Evolutionary conservation across 2,113 vertebrate species (phyloP).

Genomic region (Acrocephalus arundinaceus): DNA sequence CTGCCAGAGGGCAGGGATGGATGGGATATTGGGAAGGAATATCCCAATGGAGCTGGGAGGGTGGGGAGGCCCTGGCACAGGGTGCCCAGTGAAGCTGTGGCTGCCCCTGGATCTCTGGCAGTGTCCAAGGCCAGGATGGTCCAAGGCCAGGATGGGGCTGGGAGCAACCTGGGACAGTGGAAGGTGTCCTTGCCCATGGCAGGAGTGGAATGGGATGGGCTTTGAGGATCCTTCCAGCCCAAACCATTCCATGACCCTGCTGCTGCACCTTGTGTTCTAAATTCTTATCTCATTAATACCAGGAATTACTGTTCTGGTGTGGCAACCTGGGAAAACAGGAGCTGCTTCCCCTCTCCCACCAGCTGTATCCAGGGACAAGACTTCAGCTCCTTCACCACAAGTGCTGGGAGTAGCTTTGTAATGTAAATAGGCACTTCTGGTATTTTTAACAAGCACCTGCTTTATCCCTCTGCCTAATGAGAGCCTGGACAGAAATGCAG

Average conservation of each 20-base stretch:
- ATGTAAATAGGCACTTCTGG: slow-evolving; percentile 30
- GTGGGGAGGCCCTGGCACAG: not conserved
- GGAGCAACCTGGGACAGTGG: not conserved
- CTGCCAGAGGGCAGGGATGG: accelerated
- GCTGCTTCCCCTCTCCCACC: not conserved
- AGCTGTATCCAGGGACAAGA: not conserved
- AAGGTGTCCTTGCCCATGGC: not conserved
- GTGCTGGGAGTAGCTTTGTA: slow-evolving; percentile 19
- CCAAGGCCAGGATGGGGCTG: accelerated
- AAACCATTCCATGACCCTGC: not conserved
- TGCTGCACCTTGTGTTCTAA: not conserved
- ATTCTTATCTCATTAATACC: not conserved
- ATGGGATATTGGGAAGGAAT: not conserved
- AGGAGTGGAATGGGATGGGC: accelerated
- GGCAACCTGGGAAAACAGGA: not conserved
- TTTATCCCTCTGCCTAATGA: slow-evolving; percentile 38
- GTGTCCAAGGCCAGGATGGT: not conserved
- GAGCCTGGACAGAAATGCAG: slow-evolving; percentile 28
- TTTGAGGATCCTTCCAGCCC: not conserved
- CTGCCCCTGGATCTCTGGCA: not conserved
- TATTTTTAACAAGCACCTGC: slow-evolving; percentile 46
- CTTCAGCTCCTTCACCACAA: not conserved
- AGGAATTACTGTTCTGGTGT: not conserved
- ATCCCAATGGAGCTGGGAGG: not conserved
- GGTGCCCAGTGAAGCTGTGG: not conserved